These are phyloP conservation scores for Agrochola circellaris DNA, from an alignment of 2,888 invertebrate genomes.

Conservation along the genomic window DNA sequence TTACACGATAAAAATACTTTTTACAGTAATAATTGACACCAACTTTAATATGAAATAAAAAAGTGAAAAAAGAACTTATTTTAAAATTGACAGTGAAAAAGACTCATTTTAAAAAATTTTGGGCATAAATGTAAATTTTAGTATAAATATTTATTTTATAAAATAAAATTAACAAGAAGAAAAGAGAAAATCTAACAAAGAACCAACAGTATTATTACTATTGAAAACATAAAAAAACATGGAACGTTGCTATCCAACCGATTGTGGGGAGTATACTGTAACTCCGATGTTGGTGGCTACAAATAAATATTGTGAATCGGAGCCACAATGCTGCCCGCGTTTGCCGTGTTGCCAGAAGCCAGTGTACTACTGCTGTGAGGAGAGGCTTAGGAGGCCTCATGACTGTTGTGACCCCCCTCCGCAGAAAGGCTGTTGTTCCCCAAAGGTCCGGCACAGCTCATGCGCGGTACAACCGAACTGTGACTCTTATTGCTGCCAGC, in stretches of 20 bases:
- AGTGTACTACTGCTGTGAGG: conserved; percentile 67
- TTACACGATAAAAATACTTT: neutral
- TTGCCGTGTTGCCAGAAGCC: conserved; percentile 77
- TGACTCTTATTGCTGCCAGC: conserved; percentile 33
- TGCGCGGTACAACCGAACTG: neutral
- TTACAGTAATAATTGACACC: conserved; percentile 7
- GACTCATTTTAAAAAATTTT: conserved; percentile 31
- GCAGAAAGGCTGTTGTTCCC: conserved; percentile 22
- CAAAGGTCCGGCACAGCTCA: neutral
- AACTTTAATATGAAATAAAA: conserved; percentile 14
- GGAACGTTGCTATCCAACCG: conserved; percentile 77
- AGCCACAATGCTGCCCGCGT: conserved; percentile 73
- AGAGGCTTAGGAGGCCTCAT: neutral
- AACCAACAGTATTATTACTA: conserved; percentile 27
- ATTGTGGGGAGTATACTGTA: conserved; percentile 77
- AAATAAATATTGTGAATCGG: conserved; percentile 73
- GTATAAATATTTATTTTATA: conserved; percentile 62
- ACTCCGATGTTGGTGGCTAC: conserved; percentile 77
- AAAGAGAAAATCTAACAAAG: conserved; percentile 44
- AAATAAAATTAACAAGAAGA: conserved; percentile 68
- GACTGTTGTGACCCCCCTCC: conserved; percentile 40
- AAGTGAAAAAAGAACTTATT: conserved; percentile 44
- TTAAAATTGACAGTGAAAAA: conserved; percentile 70
- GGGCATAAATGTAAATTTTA: conserved; percentile 68
- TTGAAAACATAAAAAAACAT: conserved; percentile 72